Percentiles rank a stretch among this genome's conserved stretches.
phyloP scores from a whole-genome alignment of 2,797 vertebrate genomes.

The Gobionotothen gibberifrons region DNA sequence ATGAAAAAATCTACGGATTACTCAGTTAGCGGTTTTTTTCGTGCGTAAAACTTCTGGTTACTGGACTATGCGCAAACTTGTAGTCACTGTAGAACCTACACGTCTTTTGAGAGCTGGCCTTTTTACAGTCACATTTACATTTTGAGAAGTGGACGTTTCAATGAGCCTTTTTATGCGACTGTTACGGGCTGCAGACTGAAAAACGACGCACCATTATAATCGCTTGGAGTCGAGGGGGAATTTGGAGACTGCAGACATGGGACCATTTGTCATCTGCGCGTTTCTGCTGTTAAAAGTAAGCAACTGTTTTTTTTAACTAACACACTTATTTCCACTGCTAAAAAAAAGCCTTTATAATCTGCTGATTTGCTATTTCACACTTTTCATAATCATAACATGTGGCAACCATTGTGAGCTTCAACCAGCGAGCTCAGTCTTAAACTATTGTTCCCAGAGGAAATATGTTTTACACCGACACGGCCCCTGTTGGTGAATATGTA shows the following conservation, averaged over 20 bases:
- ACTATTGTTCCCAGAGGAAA: slow-evolving; percentile 43
- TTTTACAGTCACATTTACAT: not conserved
- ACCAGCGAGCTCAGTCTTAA: not conserved
- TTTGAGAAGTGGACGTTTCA: not conserved
- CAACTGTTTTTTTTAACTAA: not conserved
- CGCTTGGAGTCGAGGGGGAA: slow-evolving; percentile 12
- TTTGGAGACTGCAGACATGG: slow-evolving; percentile 66
- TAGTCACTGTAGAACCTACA: slow-evolving; percentile 11
- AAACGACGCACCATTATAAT: slow-evolving; percentile 24
- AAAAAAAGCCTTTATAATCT: no score
- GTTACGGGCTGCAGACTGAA: slow-evolving; percentile 11
- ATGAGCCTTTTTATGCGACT: slow-evolving; percentile 9
- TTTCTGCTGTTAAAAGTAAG: slow-evolving; percentile 79
- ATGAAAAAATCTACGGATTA: slow-evolving; percentile 38
- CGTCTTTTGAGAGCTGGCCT: slow-evolving; percentile 14
- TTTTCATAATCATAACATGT: not conserved
- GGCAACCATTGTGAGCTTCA: not conserved
- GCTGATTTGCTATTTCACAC: not conserved
- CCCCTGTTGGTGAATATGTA: slow-evolving; percentile 18
- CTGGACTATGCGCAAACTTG: slow-evolving; percentile 37
- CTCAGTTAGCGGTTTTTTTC: slow-evolving; percentile 12
- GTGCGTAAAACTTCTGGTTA: slow-evolving; percentile 33
- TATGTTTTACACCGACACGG: slow-evolving; percentile 22
- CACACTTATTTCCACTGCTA: not conserved
- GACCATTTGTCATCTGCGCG: slow-evolving; percentile 64